phyloP scores from a whole-genome alignment of 2,797 vertebrate genomes.

The Chaenodraco wilsoni region DNA sequence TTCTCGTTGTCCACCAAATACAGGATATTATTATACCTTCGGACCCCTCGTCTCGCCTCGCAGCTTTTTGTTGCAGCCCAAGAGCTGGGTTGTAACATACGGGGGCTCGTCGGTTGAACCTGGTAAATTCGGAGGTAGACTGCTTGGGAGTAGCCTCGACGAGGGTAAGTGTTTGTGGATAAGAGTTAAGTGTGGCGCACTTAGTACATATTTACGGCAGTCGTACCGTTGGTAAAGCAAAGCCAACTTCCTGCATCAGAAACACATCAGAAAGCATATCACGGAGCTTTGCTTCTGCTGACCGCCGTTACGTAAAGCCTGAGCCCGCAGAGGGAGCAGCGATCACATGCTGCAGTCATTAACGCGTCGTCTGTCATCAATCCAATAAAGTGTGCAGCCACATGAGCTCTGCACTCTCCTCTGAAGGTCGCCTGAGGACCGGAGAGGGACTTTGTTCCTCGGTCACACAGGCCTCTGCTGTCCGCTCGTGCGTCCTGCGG shows the following conservation, averaged over 20 bases:
- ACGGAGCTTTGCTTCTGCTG: slow-evolving; percentile 31
- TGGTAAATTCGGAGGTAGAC: no score
- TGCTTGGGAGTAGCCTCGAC: no score
- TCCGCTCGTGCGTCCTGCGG: slow-evolving; percentile 57
- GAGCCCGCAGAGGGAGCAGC: neutral
- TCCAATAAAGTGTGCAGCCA: slow-evolving; percentile 46
- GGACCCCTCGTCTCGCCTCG: no score
- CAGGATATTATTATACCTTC: no score
- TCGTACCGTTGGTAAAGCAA: no score
- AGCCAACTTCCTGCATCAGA: neutral
- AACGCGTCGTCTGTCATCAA: slow-evolving; percentile 68
- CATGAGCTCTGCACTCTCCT: slow-evolving; percentile 48
- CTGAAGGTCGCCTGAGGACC: slow-evolving; percentile 58
- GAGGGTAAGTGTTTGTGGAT: no score
- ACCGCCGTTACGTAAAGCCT: slow-evolving; percentile 46
- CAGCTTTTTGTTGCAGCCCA: no score
- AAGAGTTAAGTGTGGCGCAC: no score
- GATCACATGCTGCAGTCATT: slow-evolving; percentile 65
- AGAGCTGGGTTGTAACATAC: no score
- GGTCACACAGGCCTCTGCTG: slow-evolving; percentile 30
- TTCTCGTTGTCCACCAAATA: no score
- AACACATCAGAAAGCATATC: slow-evolving; percentile 28
- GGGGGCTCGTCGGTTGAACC: no score
- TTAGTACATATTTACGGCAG: no score
- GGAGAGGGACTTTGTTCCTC: slow-evolving; percentile 40